A percentile compares a stretch with the other conserved stretches of the same genome.
Conservation (phyloP, 2,888 invertebrate genomes). For the Amblyteles armatorius region DNA sequence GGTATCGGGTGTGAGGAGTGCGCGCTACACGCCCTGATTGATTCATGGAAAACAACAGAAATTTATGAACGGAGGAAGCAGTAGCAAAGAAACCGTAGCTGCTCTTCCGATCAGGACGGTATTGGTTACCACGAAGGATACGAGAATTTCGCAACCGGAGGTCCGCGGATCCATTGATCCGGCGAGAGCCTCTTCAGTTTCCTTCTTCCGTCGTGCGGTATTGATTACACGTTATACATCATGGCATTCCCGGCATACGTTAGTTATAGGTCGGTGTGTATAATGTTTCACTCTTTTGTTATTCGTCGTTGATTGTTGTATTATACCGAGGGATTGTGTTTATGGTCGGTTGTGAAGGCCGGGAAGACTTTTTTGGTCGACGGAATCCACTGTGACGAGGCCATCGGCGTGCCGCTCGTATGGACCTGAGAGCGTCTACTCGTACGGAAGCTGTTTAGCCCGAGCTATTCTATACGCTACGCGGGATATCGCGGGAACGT, state of each 20-base stretch:
- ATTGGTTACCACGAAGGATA: slow-evolving; percentile 51
- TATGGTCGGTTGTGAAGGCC: not conserved
- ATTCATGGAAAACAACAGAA: slow-evolving; percentile 34
- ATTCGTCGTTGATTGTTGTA: not conserved
- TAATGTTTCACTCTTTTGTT: slow-evolving; percentile 1
- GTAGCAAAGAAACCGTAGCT: slow-evolving; percentile 39
- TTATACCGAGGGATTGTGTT: not conserved
- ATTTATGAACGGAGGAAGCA: slow-evolving; percentile 32
- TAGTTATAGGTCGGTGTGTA: not conserved
- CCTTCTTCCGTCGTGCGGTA: slow-evolving; percentile 27
- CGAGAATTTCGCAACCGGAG: slow-evolving; percentile 33
- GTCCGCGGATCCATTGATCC: slow-evolving; percentile 46
- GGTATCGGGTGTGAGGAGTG: slow-evolving; percentile 14
- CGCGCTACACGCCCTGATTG: slow-evolving; percentile 44
- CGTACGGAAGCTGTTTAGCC: slow-evolving; percentile 60
- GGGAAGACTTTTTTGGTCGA: not conserved
- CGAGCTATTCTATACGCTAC: slow-evolving; percentile 40
- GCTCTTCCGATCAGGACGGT: slow-evolving; percentile 41
- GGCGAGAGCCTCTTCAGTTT: slow-evolving; percentile 37
- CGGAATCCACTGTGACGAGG: slow-evolving; percentile 27
- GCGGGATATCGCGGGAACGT: slow-evolving; percentile 49
- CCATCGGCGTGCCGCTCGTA: slow-evolving; percentile 25
- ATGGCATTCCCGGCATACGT: not conserved
- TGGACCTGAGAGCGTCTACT: slow-evolving; percentile 22
- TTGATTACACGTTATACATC: slow-evolving; percentile 27